Evolutionary conservation across 2,888 invertebrate genomes (phyloP).

Genomic region (Pilophorus perplexus): DNA sequence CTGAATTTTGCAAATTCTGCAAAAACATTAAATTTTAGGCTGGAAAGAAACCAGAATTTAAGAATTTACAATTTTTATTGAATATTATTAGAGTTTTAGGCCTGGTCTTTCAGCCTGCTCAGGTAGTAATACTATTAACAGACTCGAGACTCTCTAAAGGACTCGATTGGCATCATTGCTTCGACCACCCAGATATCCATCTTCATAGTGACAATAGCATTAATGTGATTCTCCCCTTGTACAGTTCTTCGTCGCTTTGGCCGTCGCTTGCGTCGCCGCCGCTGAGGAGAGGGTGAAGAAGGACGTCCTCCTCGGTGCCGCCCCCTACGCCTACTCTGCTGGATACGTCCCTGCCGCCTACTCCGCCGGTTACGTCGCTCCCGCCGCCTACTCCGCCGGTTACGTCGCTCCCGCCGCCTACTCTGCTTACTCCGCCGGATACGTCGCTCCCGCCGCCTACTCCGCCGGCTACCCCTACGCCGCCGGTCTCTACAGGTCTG

Average conservation of each 20-base stretch:
- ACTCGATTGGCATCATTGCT: too few relatives aligned
- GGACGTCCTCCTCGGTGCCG: constrained; percentile 41
- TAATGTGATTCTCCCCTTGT: background rate
- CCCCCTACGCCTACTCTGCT: constrained; percentile 41
- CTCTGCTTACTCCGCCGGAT: constrained; percentile 36
- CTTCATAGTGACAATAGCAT: too few relatives aligned
- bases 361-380: constrained; percentile 24
- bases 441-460: constrained; percentile 35
- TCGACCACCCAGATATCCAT: background rate
- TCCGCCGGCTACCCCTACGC: constrained; percentile 41
- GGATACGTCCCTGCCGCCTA: constrained; percentile 32
- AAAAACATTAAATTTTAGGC: too few relatives aligned
- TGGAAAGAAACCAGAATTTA: too few relatives aligned
- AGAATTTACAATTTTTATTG: too few relatives aligned
- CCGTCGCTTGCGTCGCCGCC: constrained; percentile 46
- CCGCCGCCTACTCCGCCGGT: constrained; percentile 37
- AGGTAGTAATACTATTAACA: too few relatives aligned
- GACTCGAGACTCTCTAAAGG: too few relatives aligned
- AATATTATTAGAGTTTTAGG: too few relatives aligned
- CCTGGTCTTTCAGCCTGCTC: too few relatives aligned
- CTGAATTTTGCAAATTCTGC: too few relatives aligned
- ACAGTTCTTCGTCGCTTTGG: constrained; percentile 48
- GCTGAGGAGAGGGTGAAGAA: constrained; percentile 47
- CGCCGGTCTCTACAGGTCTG: constrained; percentile 11
- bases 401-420: constrained; percentile 29